Evolutionary conservation across 2,888 invertebrate species (phyloP), one percentile per base, ranked within the genome.

Genomic region (Cenopis cana): DNA sequence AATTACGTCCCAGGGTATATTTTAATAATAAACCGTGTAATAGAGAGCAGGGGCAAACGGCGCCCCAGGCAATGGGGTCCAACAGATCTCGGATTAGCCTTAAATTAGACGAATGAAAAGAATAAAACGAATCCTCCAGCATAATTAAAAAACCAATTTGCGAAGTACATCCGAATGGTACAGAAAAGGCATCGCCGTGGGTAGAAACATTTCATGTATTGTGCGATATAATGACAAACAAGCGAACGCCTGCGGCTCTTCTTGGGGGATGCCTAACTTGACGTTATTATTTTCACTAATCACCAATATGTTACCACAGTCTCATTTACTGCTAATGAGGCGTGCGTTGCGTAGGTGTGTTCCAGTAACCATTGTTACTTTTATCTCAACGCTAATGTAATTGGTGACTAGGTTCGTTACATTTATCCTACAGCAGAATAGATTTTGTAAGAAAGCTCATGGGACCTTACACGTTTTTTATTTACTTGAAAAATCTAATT

Each of bases 91-190:
- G 80, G 82, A 82, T 82, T 78, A 85, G 82, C 80, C 80, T 81
- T 82, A 83, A 86, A 85, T 85, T 83, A 84, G 84, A 82, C 77
- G 81, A 82, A 82, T 81, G 85, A 84, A 83, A 84, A 82, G 82
- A 80, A 80, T 79, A 84, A 81, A 84, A 82, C 79, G 80, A 81
- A 82, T 78, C 80, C 76, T 76, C 80, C 79, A 80, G 82, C 67
- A 71, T 88, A 89, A 89, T 89, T 89, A 89, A 89, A 89, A 89
- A 89, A 84, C 80, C 84, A 88, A 89, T 87, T 89, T 88, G 78
- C 78, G 75, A 78, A 79, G 80, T 79, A 81, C 76, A 73, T 77
- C 74, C 71, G 61, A 73, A 75, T 60, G 64, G 72, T 73, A 75
- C 74, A 75, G 73, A 77, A 77, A 78, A 77, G 76, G 78, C 74